These are phyloP conservation scores for Isurus oxyrinchus DNA, from an alignment of 2,113 vertebrate species.

Conservation along the genomic window DNA sequence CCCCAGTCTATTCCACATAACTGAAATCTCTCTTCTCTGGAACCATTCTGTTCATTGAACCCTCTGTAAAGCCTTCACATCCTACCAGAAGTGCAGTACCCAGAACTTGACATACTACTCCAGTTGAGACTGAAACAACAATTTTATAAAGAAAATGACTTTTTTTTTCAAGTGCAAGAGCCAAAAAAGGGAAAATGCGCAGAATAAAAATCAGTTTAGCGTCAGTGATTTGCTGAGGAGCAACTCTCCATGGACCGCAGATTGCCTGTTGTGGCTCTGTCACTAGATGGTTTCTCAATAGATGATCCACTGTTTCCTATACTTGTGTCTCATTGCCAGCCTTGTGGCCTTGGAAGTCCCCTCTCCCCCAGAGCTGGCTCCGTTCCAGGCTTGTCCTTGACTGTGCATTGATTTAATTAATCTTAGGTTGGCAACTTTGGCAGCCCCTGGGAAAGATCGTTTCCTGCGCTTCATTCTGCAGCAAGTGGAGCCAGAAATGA, in stretches of 20 bases:
- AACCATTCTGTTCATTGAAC: too few species aligned
- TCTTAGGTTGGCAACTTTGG: background rate
- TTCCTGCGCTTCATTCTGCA: background rate
- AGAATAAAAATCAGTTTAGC: background rate
- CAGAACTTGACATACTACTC: too few species aligned
- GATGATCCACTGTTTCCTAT: background rate
- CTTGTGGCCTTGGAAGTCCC: background rate
- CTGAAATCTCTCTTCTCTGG: too few species aligned
- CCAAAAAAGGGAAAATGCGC: background rate
- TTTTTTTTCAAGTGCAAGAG: background rate
- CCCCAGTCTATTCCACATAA: too few species aligned
- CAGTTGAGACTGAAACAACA: too few species aligned
- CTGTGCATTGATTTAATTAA: background rate
- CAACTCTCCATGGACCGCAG: background rate
- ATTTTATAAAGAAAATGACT: too few species aligned
- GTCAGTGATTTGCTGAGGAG: background rate
- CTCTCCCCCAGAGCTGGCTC: background rate
- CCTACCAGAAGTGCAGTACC: too few species aligned
- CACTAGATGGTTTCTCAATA: background rate
- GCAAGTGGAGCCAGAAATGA: background rate
- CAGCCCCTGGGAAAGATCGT: background rate
- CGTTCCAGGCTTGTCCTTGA: background rate
- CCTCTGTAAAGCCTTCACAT: too few species aligned
- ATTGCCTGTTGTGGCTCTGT: background rate
- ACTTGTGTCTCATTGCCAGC: background rate